A percentile compares a stretch with the other conserved stretches of the same genome.
These are phyloP conservation scores for Petromus typicus DNA, from an alignment of 2,113 vertebrate genomes.

Conservation along the genomic window DNA sequence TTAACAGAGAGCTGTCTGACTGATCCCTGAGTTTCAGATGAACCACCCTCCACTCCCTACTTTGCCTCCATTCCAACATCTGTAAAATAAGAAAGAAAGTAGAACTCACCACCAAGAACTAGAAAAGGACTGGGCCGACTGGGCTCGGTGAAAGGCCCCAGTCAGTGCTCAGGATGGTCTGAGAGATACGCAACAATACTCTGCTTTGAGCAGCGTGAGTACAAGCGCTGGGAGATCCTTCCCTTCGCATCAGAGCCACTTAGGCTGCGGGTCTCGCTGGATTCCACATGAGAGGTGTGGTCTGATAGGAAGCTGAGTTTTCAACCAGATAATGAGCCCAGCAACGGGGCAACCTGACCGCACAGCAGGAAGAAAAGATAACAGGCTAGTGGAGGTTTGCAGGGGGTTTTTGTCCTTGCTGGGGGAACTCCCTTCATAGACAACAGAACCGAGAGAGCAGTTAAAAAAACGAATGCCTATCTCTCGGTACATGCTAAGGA, in stretches of 20 bases:
- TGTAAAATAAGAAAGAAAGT: neutral
- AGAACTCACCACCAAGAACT: neutral
- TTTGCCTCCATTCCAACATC: neutral
- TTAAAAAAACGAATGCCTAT: neutral
- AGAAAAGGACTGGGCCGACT: neutral
- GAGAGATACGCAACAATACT: neutral
- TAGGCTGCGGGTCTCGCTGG: neutral
- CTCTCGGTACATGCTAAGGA: neutral
- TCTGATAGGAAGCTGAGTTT: neutral
- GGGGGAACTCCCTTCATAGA: slow-evolving; percentile 31
- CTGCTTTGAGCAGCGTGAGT: neutral
- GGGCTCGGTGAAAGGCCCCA: neutral
- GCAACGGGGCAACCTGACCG: neutral
- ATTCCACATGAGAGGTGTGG: neutral
- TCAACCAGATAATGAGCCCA: slow-evolving; percentile 21
- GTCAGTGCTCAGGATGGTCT: neutral
- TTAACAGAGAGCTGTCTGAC: neutral
- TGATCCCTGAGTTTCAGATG: neutral
- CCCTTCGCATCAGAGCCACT: neutral
- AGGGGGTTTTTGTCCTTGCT: neutral
- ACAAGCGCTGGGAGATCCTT: neutral
- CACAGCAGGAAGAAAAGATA: slow-evolving; percentile 63
- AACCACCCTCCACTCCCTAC: neutral
- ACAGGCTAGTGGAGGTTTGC: slow-evolving; percentile 7
- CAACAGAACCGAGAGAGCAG: slow-evolving; percentile 2